Conservation (phyloP, 2,888 invertebrate genomes). For the Aporophyla nigra region DNA sequence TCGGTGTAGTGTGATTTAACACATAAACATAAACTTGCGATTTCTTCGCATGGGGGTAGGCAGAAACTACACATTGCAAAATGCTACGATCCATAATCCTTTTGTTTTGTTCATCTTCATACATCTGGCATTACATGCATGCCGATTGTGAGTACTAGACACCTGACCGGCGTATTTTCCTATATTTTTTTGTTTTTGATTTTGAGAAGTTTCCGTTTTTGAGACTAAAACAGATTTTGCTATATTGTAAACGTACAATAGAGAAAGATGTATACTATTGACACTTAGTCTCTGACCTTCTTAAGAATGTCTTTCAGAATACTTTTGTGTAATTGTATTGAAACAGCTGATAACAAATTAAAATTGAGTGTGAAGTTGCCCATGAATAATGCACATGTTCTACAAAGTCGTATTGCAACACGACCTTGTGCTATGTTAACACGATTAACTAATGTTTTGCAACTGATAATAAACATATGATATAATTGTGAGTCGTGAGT, state of each 20-base stretch:
- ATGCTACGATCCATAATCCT: too few species aligned
- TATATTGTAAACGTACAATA: background rate
- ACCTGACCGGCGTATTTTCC: background rate
- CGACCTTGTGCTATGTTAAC: conserved; percentile 34
- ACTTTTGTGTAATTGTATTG: conserved; percentile 27
- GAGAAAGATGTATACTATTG: background rate
- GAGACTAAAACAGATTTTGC: background rate
- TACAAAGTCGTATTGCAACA: conserved; percentile 31
- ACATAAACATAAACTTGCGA: too few species aligned
- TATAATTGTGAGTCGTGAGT: conserved; percentile 42
- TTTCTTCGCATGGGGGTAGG: too few species aligned
- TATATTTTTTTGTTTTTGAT: background rate
- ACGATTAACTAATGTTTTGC: conserved; percentile 31
- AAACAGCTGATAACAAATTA: conserved; percentile 36
- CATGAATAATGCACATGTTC: conserved; percentile 39
- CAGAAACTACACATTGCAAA: too few species aligned
- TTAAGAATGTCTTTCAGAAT: conserved; percentile 4
- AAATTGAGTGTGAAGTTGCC: conserved; percentile 30
- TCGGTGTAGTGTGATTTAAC: background rate
- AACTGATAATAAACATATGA: conserved; percentile 45
- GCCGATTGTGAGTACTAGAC: too few species aligned
- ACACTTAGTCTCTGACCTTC: conserved; percentile 27
- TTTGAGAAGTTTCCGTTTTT: background rate
- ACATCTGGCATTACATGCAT: too few species aligned
- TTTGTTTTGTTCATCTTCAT: too few species aligned